These are phyloP conservation scores for Philypnodon macrostomus DNA, from an alignment of 2,797 vertebrate species.

Conservation along the genomic window DNA sequence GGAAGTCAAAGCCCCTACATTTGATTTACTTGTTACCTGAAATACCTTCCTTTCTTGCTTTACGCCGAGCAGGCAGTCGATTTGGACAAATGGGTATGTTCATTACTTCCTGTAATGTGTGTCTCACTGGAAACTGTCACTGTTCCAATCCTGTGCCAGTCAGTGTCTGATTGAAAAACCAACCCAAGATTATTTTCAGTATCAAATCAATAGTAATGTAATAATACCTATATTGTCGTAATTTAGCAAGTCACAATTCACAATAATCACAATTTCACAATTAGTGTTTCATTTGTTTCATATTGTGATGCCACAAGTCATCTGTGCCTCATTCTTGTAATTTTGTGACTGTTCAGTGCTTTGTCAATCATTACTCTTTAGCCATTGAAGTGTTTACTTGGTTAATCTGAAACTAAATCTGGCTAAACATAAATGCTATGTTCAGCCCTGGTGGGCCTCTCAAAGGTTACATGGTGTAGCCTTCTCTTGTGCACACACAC, in stretches of 20 bases:
- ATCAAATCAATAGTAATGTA: neutral
- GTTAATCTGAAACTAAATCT: neutral
- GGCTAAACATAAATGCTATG: neutral
- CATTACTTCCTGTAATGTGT: slow-evolving; percentile 59
- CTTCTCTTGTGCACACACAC: slow-evolving; percentile 17
- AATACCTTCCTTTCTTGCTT: slow-evolving; percentile 53
- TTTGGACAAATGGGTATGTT: slow-evolving; percentile 85
- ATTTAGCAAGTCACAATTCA: no score
- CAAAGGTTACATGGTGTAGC: slow-evolving; percentile 8
- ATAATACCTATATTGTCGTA: no score
- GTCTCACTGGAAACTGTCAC: slow-evolving; percentile 52
- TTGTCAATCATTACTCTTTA: slow-evolving; percentile 26
- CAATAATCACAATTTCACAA: no score
- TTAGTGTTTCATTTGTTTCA: no score
- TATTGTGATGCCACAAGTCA: slow-evolving; percentile 15
- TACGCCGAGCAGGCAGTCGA: slow-evolving; percentile 77
- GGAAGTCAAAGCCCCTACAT: slow-evolving; percentile 14
- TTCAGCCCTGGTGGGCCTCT: neutral
- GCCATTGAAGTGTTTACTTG: neutral
- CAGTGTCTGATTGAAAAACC: slow-evolving; percentile 16
- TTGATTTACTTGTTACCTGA: slow-evolving; percentile 53
- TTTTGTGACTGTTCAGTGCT: slow-evolving; percentile 15
- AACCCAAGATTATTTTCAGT: neutral
- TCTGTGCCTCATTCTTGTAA: slow-evolving; percentile 16
- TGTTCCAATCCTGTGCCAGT: slow-evolving; percentile 48